A percentile compares a stretch with the other conserved stretches of the same genome.
Evolutionary conservation across 2,888 invertebrate genomes (phyloP).

Genomic region (Oegoconia quadripuncta): DNA sequence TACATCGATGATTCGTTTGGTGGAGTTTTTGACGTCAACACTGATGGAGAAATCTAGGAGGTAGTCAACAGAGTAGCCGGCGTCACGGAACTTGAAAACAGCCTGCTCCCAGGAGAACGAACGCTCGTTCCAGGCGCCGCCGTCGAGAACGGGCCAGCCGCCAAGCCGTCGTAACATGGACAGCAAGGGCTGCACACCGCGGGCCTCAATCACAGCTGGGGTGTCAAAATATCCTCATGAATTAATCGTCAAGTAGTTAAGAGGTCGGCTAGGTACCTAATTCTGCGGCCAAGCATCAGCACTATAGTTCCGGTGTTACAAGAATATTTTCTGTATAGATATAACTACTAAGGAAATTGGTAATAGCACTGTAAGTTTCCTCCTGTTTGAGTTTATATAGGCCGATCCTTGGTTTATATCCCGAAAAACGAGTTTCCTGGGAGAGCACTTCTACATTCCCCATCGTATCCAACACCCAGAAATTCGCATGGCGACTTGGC

Average conservation of each 20-base stretch:
- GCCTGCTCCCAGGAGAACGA: slow-evolving; percentile 90
- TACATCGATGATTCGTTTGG: slow-evolving; percentile 91
- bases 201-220: slow-evolving; percentile 88
- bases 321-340: no score
- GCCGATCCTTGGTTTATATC: no score
- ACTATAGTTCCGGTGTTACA: no score
- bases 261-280: no score
- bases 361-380: no score
- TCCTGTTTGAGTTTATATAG: no score
- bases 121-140: slow-evolving; percentile 83
- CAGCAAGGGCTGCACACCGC: slow-evolving; percentile 86
- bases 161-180: slow-evolving; percentile 88
- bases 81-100: slow-evolving; percentile 87
- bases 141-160: slow-evolving; percentile 96
- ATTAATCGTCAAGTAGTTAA: neutral
- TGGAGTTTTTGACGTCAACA: slow-evolving; percentile 93
- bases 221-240: neutral
- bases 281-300: no score
- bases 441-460: no score
- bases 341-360: no score
- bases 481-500: no score
- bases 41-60: slow-evolving; percentile 94
- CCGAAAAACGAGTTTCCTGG: no score
- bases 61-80: slow-evolving; percentile 93
- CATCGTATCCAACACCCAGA: no score